A percentile compares a stretch with the other conserved stretches of the same genome.
These are phyloP conservation scores for Macrobrachium nipponense DNA, from an alignment of 1,140 invertebrate species.

Conservation along the genomic window DNA sequence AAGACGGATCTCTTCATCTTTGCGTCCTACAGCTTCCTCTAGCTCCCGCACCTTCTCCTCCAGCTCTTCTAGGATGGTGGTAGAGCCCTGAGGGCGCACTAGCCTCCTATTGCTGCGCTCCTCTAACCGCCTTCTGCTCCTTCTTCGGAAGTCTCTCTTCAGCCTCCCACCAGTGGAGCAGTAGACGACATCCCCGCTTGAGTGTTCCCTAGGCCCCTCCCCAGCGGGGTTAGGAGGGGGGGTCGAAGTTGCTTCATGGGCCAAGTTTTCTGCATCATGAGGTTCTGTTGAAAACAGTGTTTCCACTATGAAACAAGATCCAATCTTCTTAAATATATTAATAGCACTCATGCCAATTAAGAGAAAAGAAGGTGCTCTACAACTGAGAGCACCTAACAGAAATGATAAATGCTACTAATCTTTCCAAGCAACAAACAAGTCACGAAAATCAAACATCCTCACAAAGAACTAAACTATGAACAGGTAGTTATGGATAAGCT, in stretches of 20 bases:
- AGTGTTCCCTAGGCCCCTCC: constrained; percentile 51
- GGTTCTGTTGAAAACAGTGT: too few relatives aligned
- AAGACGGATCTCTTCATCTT: constrained; percentile 58
- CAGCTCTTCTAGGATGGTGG: constrained; percentile 59
- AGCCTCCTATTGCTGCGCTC: constrained; percentile 34
- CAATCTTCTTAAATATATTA: too few relatives aligned
- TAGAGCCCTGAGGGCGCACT: constrained; percentile 39
- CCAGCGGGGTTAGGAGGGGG: constrained; percentile 55
- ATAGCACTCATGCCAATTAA: too few relatives aligned
- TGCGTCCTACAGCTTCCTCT: constrained; percentile 56
- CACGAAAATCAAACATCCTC: too few relatives aligned
- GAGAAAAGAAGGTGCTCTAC: too few relatives aligned
- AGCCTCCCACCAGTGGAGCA: constrained; percentile 29
- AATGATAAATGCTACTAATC: too few relatives aligned
- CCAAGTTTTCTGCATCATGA: constrained; percentile 60
- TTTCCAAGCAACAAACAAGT: too few relatives aligned
- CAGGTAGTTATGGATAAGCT: too few relatives aligned
- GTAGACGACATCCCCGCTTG: constrained; percentile 39
- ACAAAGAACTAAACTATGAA: too few relatives aligned
- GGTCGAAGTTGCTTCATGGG: constrained; percentile 51
- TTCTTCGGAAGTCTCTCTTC: constrained; percentile 39
- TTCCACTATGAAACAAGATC: too few relatives aligned
- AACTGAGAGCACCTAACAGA: too few relatives aligned
- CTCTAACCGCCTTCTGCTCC: constrained; percentile 39
- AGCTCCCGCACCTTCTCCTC: constrained; percentile 62